phyloP scores from a whole-genome alignment of 2,113 vertebrate genomes.

The Apistogramma diplotaenia region DNA sequence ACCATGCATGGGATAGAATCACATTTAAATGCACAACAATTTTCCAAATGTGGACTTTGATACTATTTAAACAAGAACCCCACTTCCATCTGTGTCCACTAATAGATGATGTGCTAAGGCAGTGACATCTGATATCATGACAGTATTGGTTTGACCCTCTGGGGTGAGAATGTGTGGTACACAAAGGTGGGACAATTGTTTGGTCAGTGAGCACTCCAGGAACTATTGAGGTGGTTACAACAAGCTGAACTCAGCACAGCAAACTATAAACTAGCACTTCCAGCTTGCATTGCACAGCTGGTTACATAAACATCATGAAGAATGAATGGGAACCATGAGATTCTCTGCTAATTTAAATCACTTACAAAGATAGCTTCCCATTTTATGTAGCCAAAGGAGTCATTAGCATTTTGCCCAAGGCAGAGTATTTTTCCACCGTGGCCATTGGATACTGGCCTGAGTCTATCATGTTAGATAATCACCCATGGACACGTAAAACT shows the following conservation, averaged over 20 bases:
- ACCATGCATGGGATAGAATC: background rate
- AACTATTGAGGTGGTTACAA: background rate
- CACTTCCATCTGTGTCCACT: background rate
- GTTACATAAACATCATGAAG: background rate
- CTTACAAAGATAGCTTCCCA: background rate
- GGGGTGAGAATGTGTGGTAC: background rate
- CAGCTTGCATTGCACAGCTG: background rate
- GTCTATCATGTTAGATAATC: background rate
- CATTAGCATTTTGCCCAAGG: background rate
- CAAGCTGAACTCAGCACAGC: background rate
- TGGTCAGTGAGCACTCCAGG: background rate
- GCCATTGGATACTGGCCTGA: background rate
- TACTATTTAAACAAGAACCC: background rate
- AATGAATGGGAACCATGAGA: background rate
- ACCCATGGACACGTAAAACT: background rate
- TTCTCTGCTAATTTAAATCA: background rate
- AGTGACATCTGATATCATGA: background rate
- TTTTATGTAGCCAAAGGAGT: background rate
- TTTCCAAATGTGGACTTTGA: background rate
- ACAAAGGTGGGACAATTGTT: background rate
- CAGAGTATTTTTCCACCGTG: background rate
- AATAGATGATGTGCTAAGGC: background rate
- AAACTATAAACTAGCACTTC: accelerated
- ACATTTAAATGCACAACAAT: too few species aligned
- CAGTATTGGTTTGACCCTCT: background rate